Evolutionary conservation across 2,888 invertebrate species (phyloP).

Genomic region (Sphaeridia pumilis): DNA sequence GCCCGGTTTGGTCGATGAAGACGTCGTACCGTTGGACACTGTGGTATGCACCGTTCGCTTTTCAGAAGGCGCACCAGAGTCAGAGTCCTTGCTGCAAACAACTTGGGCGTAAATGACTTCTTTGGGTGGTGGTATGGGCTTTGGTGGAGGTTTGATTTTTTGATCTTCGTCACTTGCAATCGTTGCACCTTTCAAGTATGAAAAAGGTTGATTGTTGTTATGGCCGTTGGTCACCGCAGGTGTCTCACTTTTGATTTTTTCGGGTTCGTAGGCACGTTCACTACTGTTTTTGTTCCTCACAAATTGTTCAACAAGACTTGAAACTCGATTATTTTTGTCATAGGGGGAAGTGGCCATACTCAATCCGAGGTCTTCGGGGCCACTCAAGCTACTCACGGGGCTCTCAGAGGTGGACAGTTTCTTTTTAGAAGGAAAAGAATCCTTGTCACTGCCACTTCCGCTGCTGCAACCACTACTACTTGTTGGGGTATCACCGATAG

Average conservation of each 20-base stretch:
- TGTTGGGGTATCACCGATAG: conserved; percentile 16
- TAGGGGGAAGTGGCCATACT: conserved; percentile 11
- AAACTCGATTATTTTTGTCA: conserved; percentile 12
- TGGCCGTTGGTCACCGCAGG: conserved; percentile 48
- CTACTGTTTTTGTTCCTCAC: conserved; percentile 43
- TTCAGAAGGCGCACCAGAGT: conserved; percentile 35
- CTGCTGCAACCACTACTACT: conserved; percentile 13
- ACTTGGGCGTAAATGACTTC: conserved; percentile 65
- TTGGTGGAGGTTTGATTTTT: conserved; percentile 4
- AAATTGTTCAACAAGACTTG: conserved; percentile 55
- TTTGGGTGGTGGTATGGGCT: conserved; percentile 5
- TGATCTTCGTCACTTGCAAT: conserved; percentile 40
- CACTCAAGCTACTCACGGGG: conserved; percentile 19
- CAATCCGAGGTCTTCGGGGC: conserved; percentile 15
- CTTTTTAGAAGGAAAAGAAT: conserved; percentile 8
- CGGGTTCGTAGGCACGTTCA: conserved; percentile 3
- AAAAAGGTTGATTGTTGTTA: conserved; percentile 67
- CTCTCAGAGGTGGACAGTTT: conserved; percentile 16
- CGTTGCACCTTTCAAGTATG: conserved; percentile 48
- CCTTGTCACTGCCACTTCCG: conserved; percentile 12
- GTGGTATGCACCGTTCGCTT: conserved; percentile 48
- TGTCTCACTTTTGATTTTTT: conserved; percentile 40
- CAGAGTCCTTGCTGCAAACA: conserved; percentile 34
- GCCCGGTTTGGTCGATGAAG: not conserved
- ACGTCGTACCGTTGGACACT: conserved; percentile 38